A percentile compares a stretch with the other conserved stretches of the same genome.
Evolutionary conservation across 2,797 vertebrate genomes (phyloP).

Genomic region (Pangasius mekongensis): DNA sequence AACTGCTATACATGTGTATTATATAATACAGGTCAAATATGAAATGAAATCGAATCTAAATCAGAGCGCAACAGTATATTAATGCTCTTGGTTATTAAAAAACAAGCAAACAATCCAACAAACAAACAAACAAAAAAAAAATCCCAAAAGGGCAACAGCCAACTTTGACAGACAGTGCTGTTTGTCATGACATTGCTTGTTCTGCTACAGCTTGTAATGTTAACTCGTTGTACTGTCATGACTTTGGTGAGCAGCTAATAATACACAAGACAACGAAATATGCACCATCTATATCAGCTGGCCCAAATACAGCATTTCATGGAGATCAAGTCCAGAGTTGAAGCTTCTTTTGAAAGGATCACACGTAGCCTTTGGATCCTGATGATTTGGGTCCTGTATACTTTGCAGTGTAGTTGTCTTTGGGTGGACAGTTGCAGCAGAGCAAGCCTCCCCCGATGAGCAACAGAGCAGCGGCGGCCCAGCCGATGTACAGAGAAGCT

Average conservation of each 20-base stretch:
- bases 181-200: neutral
- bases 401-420: slow-evolving; percentile 82
- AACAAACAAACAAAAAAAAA: neutral
- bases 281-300: neutral
- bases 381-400: slow-evolving; percentile 77
- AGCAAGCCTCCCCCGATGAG: slow-evolving; percentile 85
- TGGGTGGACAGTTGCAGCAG: slow-evolving; percentile 87
- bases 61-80: neutral
- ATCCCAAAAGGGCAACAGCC: neutral
- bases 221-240: neutral
- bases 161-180: neutral
- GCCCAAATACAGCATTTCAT: neutral
- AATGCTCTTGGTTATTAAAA: neutral
- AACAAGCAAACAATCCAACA: neutral
- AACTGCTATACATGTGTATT: neutral
- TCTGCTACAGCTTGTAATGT: neutral
- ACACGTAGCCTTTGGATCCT: slow-evolving; percentile 84
- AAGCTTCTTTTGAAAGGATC: slow-evolving; percentile 50
- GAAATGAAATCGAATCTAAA: neutral
- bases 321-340: slow-evolving; percentile 14
- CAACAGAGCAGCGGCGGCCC: slow-evolving; percentile 82
- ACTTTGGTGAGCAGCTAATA: neutral
- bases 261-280: slow-evolving; percentile 9
- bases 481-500: slow-evolving; percentile 88
- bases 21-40: slow-evolving; percentile 10